Evolutionary conservation across 2,797 vertebrate species (phyloP).

Genomic region (Eupleurogrammus muticus): DNA sequence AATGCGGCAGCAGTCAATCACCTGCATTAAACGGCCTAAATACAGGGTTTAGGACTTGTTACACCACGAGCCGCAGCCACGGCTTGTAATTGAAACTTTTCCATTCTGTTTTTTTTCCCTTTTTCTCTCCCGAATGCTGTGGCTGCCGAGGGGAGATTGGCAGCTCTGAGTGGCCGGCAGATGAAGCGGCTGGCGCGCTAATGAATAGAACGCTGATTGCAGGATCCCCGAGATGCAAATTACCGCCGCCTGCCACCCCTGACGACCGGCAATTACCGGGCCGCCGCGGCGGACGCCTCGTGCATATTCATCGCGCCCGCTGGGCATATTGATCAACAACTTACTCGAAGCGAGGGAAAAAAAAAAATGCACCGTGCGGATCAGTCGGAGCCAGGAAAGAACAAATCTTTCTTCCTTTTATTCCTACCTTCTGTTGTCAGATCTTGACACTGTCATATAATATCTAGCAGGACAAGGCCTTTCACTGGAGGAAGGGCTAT

Average conservation of each 20-base stretch:
- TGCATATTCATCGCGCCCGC: slow-evolving; percentile 98
- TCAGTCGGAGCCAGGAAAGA: slow-evolving; percentile 42
- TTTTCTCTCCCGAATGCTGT: slow-evolving; percentile 69
- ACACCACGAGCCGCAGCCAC: slow-evolving; percentile 78
- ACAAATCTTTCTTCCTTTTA: slow-evolving; percentile 50
- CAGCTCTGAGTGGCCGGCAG: slow-evolving; percentile 96
- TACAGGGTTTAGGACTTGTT: slow-evolving; percentile 87
- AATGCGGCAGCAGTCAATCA: slow-evolving; percentile 84
- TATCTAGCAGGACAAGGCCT: slow-evolving; percentile 49
- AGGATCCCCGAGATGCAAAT: slow-evolving; percentile 99
- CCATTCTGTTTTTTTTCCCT: slow-evolving; percentile 81
- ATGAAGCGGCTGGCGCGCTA: slow-evolving; percentile 98
- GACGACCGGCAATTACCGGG: slow-evolving; percentile 99
- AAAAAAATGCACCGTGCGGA: slow-evolving; percentile 65
- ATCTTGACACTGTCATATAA: slow-evolving; percentile 66
- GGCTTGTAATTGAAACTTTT: slow-evolving; percentile 90
- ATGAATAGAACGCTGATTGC: slow-evolving; percentile 99
- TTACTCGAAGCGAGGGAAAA: slow-evolving; percentile 72
- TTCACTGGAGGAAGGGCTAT: slow-evolving; percentile 36
- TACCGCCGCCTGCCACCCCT: slow-evolving; percentile 95
- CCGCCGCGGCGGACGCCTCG: slow-evolving; percentile 85
- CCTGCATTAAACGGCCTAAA: slow-evolving; percentile 83
- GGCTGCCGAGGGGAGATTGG: slow-evolving; percentile 94
- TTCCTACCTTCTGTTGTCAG: slow-evolving; percentile 51
- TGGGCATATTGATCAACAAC: slow-evolving; percentile 98